Base-by-base conservation (phyloP, 1,140 invertebrate species). In the Sitobion miscanthi region DNA sequence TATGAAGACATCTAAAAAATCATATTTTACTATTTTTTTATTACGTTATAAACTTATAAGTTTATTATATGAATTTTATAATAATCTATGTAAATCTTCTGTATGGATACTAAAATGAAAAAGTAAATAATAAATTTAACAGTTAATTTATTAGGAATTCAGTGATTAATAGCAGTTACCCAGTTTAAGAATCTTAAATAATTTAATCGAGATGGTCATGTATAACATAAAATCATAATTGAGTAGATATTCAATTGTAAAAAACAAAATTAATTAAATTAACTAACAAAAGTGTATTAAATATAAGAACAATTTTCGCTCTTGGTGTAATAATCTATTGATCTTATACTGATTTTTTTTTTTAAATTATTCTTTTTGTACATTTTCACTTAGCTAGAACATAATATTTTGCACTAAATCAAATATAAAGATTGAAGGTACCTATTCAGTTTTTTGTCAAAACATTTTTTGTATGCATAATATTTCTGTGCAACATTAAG, bases 311-410 rank as follows among this genome's bases (percentile, higher is more conserved):
- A 1, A 35, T 77, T n/a, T 17, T n/a, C 11, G 30, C n/a, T 35
- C 14, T 77, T 3, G n/a, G 14, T 77, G 30, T 77, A 77, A 30
- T n/a, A 14, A 17, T n/a, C 0, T 14, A 35, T n/a, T 77, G 14
- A 77, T 77, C 62, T n/a, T 77, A 77, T n/a, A 2, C 30, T 1
- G n/a, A 17, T n/a, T n/a, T 14, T 69, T 4, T 4, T 69, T 42
- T 42, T 42, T 42, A 42, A 42, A 42, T 42, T 42, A 42, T 42
- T 42, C 4, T 42, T 42, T 42, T 62, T 62, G 5, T n/a, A 69
- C 11, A n/a, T n/a, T 14, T 69, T 4, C 11, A 0, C 17, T 5
- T 77, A n/a, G n/a, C 2, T 0, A 17, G 4, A 77, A n/a, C 20
- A 30, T n/a, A n/a, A n/a, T 14, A n/a, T 2, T 17, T 77, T 17